These are phyloP conservation scores for Nudaria mundana DNA, from an alignment of 2,888 invertebrate genomes.

Conservation along the genomic window DNA sequence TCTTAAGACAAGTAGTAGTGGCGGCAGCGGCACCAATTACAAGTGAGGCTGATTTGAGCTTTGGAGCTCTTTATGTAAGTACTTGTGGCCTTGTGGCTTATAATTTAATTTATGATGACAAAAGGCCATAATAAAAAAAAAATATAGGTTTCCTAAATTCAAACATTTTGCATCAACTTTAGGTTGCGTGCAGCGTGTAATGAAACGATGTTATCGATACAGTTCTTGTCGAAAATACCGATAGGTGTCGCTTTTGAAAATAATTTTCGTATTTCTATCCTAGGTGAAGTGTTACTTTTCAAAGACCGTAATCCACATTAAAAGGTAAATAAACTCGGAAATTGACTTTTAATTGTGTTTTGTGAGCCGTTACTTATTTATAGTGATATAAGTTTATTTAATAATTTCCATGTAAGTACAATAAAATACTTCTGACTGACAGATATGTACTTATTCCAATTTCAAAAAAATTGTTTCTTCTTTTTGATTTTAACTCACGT, in stretches of 20 bases:
- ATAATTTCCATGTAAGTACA: constrained; percentile 14
- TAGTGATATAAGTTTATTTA: constrained; percentile 7
- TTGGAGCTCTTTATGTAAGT: too few species aligned
- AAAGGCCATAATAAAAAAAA: too few species aligned
- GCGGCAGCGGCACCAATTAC: too few species aligned
- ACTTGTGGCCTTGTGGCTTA: too few species aligned
- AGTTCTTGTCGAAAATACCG: constrained; percentile 9
- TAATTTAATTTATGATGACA: too few species aligned
- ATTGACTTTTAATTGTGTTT: constrained; percentile 12
- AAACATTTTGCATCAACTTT: too few species aligned
- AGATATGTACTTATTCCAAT: constrained; percentile 19
- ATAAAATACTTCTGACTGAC: constrained; percentile 14
- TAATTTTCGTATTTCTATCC: constrained; percentile 19
- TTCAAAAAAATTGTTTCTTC: constrained; percentile 7
- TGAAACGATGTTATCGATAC: constrained; percentile 27
- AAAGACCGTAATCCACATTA: constrained; percentile 26
- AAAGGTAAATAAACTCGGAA: constrained; percentile 39
- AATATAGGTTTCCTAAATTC: too few species aligned
- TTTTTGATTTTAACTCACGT: not conserved
- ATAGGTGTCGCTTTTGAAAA: constrained; percentile 31
- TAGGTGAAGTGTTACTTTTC: constrained; percentile 36
- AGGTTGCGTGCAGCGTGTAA: too few species aligned
- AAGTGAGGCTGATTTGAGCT: too few species aligned
- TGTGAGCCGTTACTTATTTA: constrained; percentile 12
- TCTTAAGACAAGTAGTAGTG: too few species aligned